These are phyloP conservation scores for Trichopria drosophilae DNA, from an alignment of 2,888 invertebrate species.

Conservation along the genomic window DNA sequence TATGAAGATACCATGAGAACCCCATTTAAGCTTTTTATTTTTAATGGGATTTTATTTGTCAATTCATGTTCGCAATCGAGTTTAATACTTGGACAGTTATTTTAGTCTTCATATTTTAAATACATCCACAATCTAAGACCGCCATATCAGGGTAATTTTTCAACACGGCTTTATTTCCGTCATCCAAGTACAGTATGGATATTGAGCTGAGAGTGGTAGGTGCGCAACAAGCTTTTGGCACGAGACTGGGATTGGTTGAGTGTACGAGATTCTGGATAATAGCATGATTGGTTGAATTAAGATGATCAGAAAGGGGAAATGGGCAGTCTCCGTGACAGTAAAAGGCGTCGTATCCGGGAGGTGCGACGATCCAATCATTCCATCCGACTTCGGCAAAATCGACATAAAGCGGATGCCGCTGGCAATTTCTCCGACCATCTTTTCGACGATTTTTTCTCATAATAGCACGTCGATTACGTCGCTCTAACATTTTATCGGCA, in stretches of 20 bases:
- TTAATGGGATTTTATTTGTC: too few species aligned
- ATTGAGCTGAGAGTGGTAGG: slow-evolving; percentile 92
- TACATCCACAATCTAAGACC: slow-evolving; percentile 96
- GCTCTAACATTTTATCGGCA: slow-evolving; percentile 58
- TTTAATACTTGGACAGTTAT: too few species aligned
- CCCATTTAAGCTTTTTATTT: too few species aligned
- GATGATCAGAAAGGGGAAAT: slow-evolving; percentile 88
- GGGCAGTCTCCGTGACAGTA: slow-evolving; percentile 96
- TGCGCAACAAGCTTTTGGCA: slow-evolving; percentile 96
- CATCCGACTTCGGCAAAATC: slow-evolving; percentile 96
- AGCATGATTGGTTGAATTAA: slow-evolving; percentile 98
- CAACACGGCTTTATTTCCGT: slow-evolving; percentile 91
- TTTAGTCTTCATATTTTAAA: slow-evolving; percentile 62
- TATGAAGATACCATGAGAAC: too few species aligned
- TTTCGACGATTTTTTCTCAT: slow-evolving; percentile 67
- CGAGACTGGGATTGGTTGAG: slow-evolving; percentile 83
- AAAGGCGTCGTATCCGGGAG: slow-evolving; percentile 93
- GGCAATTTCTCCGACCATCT: slow-evolving; percentile 79
- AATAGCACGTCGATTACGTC: slow-evolving; percentile 61
- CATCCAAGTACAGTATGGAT: slow-evolving; percentile 95
- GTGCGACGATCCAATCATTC: slow-evolving; percentile 99
- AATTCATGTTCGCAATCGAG: too few species aligned
- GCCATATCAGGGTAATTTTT: slow-evolving; percentile 99
- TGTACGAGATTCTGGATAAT: slow-evolving; percentile 97
- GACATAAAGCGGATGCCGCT: slow-evolving; percentile 86